phyloP scores from a whole-genome alignment of 2,113 vertebrate species.

The Chaenogobius annularis region DNA sequence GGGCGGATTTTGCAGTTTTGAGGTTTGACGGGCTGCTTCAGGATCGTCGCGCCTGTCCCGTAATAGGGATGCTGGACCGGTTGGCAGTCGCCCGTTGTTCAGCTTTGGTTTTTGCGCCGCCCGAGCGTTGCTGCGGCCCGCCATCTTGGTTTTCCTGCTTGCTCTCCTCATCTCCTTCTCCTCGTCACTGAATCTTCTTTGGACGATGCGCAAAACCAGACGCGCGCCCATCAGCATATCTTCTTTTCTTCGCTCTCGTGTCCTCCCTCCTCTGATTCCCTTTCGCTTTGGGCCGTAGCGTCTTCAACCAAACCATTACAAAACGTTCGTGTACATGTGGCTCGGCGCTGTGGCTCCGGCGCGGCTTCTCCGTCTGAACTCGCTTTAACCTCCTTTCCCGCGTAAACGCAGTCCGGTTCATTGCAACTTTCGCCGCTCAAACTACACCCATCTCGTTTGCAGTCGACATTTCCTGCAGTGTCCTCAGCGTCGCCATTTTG shows the following conservation, averaged over 20 bases:
- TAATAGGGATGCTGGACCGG: conserved; percentile 89
- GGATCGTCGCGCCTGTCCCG: conserved; percentile 94
- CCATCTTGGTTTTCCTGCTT: conserved; percentile 90
- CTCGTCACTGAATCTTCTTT: conserved; percentile 97
- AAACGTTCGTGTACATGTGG: conserved; percentile 47
- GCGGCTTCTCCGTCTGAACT: conserved; percentile 47
- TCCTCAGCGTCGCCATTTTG: conserved; percentile 24
- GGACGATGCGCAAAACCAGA: conserved; percentile 83
- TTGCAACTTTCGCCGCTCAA: conserved; percentile 29
- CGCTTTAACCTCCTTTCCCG: conserved; percentile 51
- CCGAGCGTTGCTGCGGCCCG: conserved; percentile 73
- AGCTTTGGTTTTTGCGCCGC: conserved; percentile 67
- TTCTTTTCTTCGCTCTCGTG: no score
- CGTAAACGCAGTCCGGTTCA: conserved; percentile 28
- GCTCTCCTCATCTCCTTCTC: conserved; percentile 99
- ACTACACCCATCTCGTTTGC: conserved; percentile 24
- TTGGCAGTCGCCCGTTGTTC: conserved; percentile 77
- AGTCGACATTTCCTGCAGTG: conserved; percentile 7
- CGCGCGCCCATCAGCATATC: no score
- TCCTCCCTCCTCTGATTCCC: conserved; percentile 53
- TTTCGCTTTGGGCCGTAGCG: conserved; percentile 19
- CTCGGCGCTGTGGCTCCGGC: conserved; percentile 46
- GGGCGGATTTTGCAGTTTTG: conserved; percentile 94
- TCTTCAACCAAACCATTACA: conserved; percentile 59
- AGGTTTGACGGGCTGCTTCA: conserved; percentile 95